Evolutionary conservation across 2,797 vertebrate genomes (phyloP).

Genomic region (Ambastaia sidthimunki): DNA sequence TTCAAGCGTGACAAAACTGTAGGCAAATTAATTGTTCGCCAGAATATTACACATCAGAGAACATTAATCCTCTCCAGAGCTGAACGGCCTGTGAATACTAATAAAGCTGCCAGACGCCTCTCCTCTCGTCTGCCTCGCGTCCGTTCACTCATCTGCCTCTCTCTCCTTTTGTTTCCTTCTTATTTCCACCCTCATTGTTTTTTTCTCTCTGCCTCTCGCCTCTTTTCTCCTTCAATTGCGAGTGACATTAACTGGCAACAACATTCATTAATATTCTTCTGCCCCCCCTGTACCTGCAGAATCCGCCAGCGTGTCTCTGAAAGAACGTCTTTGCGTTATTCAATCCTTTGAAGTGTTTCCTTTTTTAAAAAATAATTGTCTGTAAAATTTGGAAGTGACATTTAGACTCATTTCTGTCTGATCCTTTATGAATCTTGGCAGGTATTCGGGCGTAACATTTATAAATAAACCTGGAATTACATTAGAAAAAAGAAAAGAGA

Average conservation of each 20-base stretch:
- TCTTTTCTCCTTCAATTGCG: conserved; percentile 60
- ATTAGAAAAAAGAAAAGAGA: not conserved
- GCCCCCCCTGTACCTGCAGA: conserved; percentile 48
- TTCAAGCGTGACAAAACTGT: conserved; percentile 99
- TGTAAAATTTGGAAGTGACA: conserved; percentile 46
- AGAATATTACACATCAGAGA: conserved; percentile 99
- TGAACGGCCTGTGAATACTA: conserved; percentile 93
- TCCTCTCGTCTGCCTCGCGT: conserved; percentile 52
- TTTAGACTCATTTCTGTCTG: conserved; percentile 21
- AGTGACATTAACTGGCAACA: conserved; percentile 59
- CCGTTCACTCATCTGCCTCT: conserved; percentile 24
- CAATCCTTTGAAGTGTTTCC: conserved; percentile 43
- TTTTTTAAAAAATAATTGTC: conserved; percentile 34
- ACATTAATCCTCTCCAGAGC: conserved; percentile 99
- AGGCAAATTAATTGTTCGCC: conserved; percentile 99
- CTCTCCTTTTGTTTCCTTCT: conserved; percentile 50
- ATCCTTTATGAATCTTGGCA: conserved; percentile 31
- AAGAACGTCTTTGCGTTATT: conserved; percentile 26
- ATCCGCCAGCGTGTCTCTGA: conserved; percentile 29
- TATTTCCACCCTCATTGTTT: conserved; percentile 65
- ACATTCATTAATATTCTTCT: conserved; percentile 61
- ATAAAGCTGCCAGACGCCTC: conserved; percentile 83
- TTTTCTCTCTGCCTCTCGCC: conserved; percentile 69
- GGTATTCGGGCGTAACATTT: not conserved
- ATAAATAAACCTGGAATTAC: conserved; percentile 35